Evolutionary conservation across 2,888 invertebrate species (phyloP), one percentile per base, ranked within the genome.

Genomic region (Caenorhabditis japonica): DNA sequence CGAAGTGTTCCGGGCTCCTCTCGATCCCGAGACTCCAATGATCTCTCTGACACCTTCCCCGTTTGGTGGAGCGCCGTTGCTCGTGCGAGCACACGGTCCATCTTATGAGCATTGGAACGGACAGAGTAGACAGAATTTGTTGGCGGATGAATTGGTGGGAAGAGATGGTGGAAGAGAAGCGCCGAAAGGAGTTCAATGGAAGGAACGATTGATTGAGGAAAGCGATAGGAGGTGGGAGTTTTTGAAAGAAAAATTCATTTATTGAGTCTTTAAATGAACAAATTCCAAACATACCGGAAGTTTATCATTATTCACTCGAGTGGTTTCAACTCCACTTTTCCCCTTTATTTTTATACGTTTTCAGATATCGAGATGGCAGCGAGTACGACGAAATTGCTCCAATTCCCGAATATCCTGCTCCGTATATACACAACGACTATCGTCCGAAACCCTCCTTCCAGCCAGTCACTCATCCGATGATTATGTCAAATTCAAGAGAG

Each of bases 1-100:
- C 13, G 79, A 79, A 53, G 79, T 79, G 7, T 79, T 79, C 27
- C 49, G 79, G 19, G 66, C 76, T 25, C 76, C 79, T 17, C 56
- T 72, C 19, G 36, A 39, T 21, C 27, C 39, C 15, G 66, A 56
- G 4, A 36, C 25, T 4, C 58, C 64, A 15, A 44, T 58, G 51
- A 61, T 73, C 46, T 55, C 60, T 4, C 5, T 73, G 13, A 46
- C 66, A 17, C 51, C 66, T 21, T 49, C 73, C n/a, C 68, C 73
- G 7, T 56, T 27, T 44, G 68, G 68, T 27, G 61, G 61, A 25
- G 36, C 56, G 5, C 73, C 73, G 10, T 39, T 73, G 17, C 44
- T 73, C 2, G 34, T 73, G 4, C 36, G 73, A 17, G 38, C 73
- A 3, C 30, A 73, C 25, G 73, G 73, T 34, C 49, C 60, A 4